Evolutionary conservation across 37 sponge, comb jelly and placozoan species (phyloP).

Genomic region (Petrosia ficiformis): DNA sequence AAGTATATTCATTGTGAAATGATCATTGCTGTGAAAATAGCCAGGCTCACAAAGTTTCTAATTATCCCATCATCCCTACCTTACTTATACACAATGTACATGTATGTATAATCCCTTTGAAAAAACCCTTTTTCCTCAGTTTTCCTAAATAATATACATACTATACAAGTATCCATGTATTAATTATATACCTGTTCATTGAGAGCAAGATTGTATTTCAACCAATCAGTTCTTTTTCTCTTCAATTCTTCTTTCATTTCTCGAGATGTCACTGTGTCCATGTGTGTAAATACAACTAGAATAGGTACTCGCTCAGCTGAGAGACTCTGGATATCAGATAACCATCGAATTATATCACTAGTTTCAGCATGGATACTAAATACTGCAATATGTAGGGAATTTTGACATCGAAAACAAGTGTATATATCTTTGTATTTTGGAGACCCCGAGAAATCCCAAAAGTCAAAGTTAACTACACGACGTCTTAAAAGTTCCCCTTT

Average conservation of each 20-base stretch:
- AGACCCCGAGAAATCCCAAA: constrained; percentile 69
- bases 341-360: constrained; percentile 23
- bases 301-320: constrained; percentile 32
- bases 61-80: neutral
- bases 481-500: constrained; percentile 18
- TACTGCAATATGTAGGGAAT: constrained; percentile 55
- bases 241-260: constrained; percentile 37
- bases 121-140: neutral
- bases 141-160: too few species aligned
- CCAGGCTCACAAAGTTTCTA: too few species aligned
- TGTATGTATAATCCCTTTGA: neutral
- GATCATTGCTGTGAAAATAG: too few species aligned
- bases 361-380: neutral
- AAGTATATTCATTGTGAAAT: too few species aligned
- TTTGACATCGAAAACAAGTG: constrained; percentile 40
- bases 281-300: constrained; percentile 61
- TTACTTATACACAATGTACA: too few species aligned
- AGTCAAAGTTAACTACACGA: constrained; percentile 26
- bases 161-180: too few species aligned
- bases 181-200: neutral
- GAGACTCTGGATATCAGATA: constrained; percentile 49
- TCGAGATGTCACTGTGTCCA: constrained; percentile 31
- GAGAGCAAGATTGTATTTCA: neutral
- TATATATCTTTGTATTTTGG: constrained; percentile 31
- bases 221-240: neutral